Evolutionary conservation across 1,140 invertebrate genomes (phyloP), one percentile per base, ranked within the genome.

Genomic region (Anastatus disparis): DNA sequence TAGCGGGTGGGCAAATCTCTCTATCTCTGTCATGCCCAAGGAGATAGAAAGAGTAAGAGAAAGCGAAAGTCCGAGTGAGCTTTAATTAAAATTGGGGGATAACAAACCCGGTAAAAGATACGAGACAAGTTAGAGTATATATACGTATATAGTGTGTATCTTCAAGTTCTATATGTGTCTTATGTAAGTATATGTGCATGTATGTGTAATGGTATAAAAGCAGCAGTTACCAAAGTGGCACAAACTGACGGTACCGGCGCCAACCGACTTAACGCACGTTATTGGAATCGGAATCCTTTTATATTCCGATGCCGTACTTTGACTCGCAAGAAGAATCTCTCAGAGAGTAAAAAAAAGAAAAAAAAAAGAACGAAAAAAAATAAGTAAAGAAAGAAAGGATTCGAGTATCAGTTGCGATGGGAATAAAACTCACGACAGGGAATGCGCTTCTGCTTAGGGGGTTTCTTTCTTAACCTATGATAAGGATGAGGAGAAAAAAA

Each of bases 61-160:
- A n/a, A n/a, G n/a, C n/a, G n/a, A n/a, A n/a, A n/a, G 17, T 46
- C 31, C 10, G 26, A 46, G 76, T 62, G 73, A 78, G 74, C 65
- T 79, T 81, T 81, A 81, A 81, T 81, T 79, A 79, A 79, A 81
- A 81, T 81, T 78, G 70, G 75, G 75, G 63, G 73, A 75, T 73
- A 40, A 27, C 40, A 52, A 53, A 42, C 48, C 56, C 40, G 56
- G 35, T 42, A 46, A 62, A 31, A 62, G 59, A 48, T 62, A 62
- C 42, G 61, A 63, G 61, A 7, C 27, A 27, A 48, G 44, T 15
- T 48, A 7, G n/a, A n/a, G n/a, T n/a, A 6, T 48, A 20, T 48
- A 48, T n/a, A 20, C 13, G n/a, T 48, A 48, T 48, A 48, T 48
- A 48, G 44, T n/a, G n/a, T n/a, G n/a, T n/a, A n/a, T n/a, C n/a